Conservation (phyloP, 2,888 invertebrate species). For the Liopterus haemorrhoidalis region DNA sequence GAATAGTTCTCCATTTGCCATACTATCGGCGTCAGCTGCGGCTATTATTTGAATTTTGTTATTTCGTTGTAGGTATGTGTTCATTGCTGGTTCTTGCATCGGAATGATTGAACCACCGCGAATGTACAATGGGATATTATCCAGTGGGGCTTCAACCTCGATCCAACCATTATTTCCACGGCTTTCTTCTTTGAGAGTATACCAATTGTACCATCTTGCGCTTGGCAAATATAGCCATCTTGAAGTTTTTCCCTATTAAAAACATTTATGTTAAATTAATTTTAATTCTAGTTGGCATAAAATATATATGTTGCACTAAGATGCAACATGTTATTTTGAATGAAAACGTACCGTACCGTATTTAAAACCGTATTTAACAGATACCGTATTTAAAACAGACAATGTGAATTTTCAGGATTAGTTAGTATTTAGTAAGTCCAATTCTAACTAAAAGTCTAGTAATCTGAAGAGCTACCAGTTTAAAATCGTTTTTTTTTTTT, state of each 20-base stretch:
- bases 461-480: too few relatives aligned
- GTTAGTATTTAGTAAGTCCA: too few relatives aligned
- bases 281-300: too few relatives aligned
- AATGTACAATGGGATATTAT: slow-evolving; percentile 57
- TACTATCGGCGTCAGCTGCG: slow-evolving; percentile 49
- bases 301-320: slow-evolving; percentile 5
- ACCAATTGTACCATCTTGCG: slow-evolving; percentile 63
- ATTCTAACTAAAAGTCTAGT: too few relatives aligned
- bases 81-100: slow-evolving; percentile 56
- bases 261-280: too few relatives aligned
- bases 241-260: slow-evolving; percentile 42
- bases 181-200: slow-evolving; percentile 45
- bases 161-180: slow-evolving; percentile 48
- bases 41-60: slow-evolving; percentile 61
- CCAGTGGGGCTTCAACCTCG: slow-evolving; percentile 54
- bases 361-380: too few relatives aligned
- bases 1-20: slow-evolving; percentile 61
- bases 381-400: too few relatives aligned
- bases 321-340: slow-evolving; percentile 1
- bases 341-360: too few relatives aligned
- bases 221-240: slow-evolving; percentile 58
- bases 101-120: slow-evolving; percentile 70
- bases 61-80: slow-evolving; percentile 58
- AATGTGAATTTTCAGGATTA: too few relatives aligned
- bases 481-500: too few relatives aligned